Conservation (phyloP, 2,888 invertebrate species). For the Thecocarcelia acutangulata region DNA sequence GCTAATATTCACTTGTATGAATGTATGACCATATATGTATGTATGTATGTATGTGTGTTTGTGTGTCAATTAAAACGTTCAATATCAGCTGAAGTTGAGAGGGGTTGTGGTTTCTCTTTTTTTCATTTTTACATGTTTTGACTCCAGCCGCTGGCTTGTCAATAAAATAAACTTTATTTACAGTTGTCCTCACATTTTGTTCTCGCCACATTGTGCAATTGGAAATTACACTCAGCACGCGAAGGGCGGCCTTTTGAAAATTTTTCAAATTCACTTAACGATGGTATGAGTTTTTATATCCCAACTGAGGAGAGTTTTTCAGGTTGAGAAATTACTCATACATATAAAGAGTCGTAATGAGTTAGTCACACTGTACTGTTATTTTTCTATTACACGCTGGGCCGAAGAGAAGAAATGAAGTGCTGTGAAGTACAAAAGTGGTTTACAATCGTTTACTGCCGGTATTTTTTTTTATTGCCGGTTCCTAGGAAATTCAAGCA, state of each 20-base stretch:
- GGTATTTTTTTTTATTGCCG: constrained; percentile 21
- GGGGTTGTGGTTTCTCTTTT: constrained; percentile 49
- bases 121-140: constrained; percentile 52
- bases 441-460: constrained; percentile 31
- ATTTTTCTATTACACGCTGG: constrained; percentile 26
- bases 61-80: not conserved
- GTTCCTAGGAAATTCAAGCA: not conserved
- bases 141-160: constrained; percentile 54
- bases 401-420: constrained; percentile 13
- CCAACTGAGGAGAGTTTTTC: not conserved
- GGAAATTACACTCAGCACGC: constrained; percentile 39
- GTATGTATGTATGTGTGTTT: not conserved
- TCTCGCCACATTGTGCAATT: constrained; percentile 47
- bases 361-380: constrained; percentile 1
- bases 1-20: constrained; percentile 21
- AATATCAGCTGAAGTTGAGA: not conserved
- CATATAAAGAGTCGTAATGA: not conserved
- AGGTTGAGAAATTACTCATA: not conserved
- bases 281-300: not conserved
- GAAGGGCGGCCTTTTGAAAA: constrained; percentile 24
- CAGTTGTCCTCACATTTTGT: constrained; percentile 54
- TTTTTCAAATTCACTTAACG: not conserved
- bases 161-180: constrained; percentile 61
- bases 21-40: not conserved
- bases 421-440: constrained; percentile 52